phyloP scores from a whole-genome alignment of 2,797 vertebrate species.

The Acridotheres tristis region DNA sequence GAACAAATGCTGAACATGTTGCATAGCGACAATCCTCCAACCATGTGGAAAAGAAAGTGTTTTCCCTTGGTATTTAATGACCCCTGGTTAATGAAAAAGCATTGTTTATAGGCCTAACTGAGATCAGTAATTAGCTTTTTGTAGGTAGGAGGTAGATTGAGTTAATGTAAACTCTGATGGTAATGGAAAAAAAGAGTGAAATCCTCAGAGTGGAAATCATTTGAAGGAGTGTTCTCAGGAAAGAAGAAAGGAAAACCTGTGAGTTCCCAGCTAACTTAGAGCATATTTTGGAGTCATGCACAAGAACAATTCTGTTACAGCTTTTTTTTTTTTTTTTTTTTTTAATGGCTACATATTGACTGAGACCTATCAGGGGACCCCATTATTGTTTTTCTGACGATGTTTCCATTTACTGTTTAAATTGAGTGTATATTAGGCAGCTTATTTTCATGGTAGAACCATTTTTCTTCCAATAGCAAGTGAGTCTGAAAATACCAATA shows the following conservation, averaged over 20 bases:
- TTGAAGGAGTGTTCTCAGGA: not conserved
- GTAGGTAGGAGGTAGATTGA: conserved; percentile 48
- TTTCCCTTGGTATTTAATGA: conserved; percentile 46
- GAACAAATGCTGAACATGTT: conserved; percentile 5
- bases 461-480: not conserved
- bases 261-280: not conserved
- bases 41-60: conserved; percentile 15
- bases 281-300: not conserved
- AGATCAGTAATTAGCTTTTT: conserved; percentile 40
- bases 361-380: not conserved
- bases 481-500: not conserved
- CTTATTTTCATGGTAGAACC: not conserved
- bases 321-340: not conserved
- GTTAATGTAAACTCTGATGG: not conserved
- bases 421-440: not conserved
- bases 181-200: not conserved
- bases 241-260: not conserved
- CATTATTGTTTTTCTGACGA: not conserved
- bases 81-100: conserved; percentile 27
- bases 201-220: conserved; percentile 5
- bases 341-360: not conserved
- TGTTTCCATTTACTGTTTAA: not conserved
- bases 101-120: not conserved
- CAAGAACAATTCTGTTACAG: not conserved
- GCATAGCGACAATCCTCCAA: not conserved